These are phyloP conservation scores for Agrotis clavis DNA, from an alignment of 2,888 invertebrate species.

Conservation along the genomic window DNA sequence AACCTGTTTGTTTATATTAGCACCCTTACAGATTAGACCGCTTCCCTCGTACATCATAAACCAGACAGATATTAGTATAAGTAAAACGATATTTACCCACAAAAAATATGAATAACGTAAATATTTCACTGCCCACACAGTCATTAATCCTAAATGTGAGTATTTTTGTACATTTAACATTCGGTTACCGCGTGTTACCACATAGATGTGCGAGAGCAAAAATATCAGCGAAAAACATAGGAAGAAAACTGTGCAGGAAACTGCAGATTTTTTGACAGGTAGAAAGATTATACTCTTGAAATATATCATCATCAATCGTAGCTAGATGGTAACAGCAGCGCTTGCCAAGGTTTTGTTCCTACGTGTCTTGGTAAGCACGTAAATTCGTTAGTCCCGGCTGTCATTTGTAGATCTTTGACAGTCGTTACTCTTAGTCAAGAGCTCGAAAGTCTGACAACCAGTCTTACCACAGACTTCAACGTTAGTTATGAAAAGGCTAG, in stretches of 20 bases:
- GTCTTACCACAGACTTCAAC: too few relatives aligned
- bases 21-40: neutral
- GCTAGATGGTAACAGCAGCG: too few relatives aligned
- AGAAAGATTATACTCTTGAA: neutral
- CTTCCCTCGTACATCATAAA: neutral
- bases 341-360: too few relatives aligned
- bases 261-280: neutral
- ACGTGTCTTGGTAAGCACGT: too few relatives aligned
- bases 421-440: too few relatives aligned
- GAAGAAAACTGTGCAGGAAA: neutral
- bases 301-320: too few relatives aligned
- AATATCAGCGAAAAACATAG: neutral
- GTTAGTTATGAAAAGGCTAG: too few relatives aligned
- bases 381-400: too few relatives aligned
- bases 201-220: neutral
- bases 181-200: constrained; percentile 25
- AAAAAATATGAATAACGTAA: constrained; percentile 33
- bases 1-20: too few relatives aligned
- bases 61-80: constrained; percentile 39
- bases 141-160: constrained; percentile 34
- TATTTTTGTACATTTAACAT: constrained; percentile 27
- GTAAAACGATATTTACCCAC: neutral
- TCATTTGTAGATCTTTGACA: too few relatives aligned
- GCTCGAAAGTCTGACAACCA: too few relatives aligned
- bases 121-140: constrained; percentile 44